phyloP scores from a whole-genome alignment of 2,113 vertebrate species.

The Pionites leucogaster region DNA sequence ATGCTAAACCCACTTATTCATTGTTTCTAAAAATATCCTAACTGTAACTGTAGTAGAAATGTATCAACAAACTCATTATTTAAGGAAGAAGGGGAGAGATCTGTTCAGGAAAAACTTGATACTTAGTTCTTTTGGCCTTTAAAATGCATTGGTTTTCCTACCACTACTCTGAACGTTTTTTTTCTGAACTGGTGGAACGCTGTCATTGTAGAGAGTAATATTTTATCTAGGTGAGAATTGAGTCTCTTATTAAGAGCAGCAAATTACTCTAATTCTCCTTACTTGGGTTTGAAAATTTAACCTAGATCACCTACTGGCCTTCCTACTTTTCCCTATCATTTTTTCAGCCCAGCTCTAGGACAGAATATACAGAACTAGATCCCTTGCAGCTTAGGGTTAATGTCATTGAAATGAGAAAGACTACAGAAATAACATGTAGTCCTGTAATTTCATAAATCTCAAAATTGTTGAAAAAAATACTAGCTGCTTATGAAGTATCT shows the following conservation, averaged over 20 bases:
- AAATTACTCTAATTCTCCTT: neutral
- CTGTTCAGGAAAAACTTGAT: neutral
- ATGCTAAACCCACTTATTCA: neutral
- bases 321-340: neutral
- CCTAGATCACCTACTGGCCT: neutral
- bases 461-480: neutral
- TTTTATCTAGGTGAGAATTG: neutral
- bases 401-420: neutral
- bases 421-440: neutral
- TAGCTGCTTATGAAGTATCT: neutral
- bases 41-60: neutral
- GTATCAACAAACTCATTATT: neutral
- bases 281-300: neutral
- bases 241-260: neutral
- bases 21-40: neutral
- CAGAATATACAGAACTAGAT: neutral
- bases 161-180: neutral
- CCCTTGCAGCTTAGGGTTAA: neutral
- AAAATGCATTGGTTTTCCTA: neutral
- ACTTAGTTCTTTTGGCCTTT: neutral
- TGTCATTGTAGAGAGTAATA: neutral
- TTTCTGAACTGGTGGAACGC: neutral
- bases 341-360: neutral
- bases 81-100: neutral
- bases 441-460: slow-evolving; percentile 14